A percentile compares a stretch with the other conserved stretches of the same genome.
These are phyloP conservation scores for Menidia beryllina DNA, from an alignment of 2,113 vertebrate species.

Conservation along the genomic window DNA sequence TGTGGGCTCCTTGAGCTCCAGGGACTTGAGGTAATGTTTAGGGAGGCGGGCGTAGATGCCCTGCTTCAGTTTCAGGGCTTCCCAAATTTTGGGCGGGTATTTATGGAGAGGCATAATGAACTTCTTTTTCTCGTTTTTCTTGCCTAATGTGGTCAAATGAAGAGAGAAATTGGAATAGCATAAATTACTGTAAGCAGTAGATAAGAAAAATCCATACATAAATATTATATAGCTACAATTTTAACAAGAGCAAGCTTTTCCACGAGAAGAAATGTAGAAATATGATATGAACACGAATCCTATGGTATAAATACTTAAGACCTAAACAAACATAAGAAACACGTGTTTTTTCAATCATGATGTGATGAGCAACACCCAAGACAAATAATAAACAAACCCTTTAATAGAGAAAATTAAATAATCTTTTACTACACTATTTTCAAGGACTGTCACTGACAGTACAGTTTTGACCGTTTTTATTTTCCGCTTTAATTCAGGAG, in stretches of 20 bases:
- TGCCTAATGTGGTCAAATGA: conserved; percentile 34
- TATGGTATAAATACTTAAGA: too few species aligned
- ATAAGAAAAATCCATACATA: too few species aligned
- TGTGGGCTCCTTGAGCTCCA: conserved; percentile 75
- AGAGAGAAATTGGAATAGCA: background rate
- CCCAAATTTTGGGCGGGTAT: conserved; percentile 86
- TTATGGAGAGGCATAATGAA: conserved; percentile 88
- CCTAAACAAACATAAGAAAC: too few species aligned
- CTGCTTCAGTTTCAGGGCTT: conserved; percentile 82
- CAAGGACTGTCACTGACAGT: background rate
- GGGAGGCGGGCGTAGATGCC: conserved; percentile 91
- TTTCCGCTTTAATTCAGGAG: background rate
- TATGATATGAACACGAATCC: too few species aligned
- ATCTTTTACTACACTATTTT: too few species aligned
- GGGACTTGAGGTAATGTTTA: conserved; percentile 85
- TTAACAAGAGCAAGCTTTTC: background rate
- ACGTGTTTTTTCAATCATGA: too few species aligned
- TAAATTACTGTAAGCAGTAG: background rate
- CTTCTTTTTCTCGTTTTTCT: background rate
- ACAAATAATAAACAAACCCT: too few species aligned
- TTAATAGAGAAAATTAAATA: too few species aligned
- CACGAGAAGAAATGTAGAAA: background rate
- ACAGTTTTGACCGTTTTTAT: background rate
- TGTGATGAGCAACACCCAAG: too few species aligned
- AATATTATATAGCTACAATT: background rate